phyloP scores from a whole-genome alignment of 2,888 invertebrate genomes.

The Criorhina ranunculi region DNA sequence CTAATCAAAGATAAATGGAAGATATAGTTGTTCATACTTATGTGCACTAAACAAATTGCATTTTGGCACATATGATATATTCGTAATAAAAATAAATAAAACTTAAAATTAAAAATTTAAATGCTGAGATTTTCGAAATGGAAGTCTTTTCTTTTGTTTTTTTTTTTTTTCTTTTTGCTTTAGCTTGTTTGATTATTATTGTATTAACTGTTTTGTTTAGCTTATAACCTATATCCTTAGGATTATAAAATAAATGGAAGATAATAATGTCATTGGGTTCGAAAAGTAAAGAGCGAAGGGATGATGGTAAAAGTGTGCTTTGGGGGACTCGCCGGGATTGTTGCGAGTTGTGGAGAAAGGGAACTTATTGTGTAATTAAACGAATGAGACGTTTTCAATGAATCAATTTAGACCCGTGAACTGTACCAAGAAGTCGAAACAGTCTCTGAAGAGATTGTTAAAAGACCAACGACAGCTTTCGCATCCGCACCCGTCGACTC shows the following conservation, averaged over 20 bases:
- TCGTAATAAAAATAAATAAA: constrained; percentile 73
- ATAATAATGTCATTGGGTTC: constrained; percentile 21
- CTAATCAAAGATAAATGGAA: constrained; percentile 59
- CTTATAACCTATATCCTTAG: constrained; percentile 59
- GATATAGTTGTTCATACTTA: constrained; percentile 59
- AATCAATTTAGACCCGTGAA: too few species aligned
- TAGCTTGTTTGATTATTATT: constrained; percentile 29
- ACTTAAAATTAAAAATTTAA: constrained; percentile 46
- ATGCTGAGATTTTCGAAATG: constrained; percentile 44
- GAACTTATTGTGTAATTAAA: too few species aligned
- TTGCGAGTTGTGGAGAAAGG: too few species aligned
- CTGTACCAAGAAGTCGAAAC: too few species aligned
- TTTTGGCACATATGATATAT: constrained; percentile 72
- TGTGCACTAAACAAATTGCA: constrained; percentile 75
- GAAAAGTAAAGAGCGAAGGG: constrained; percentile 26
- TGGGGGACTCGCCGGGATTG: too few species aligned
- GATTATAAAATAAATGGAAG: constrained; percentile 60
- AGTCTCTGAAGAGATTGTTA: too few species aligned
- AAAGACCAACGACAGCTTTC: too few species aligned
- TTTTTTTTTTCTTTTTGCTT: constrained; percentile 7
- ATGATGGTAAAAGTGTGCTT: background rate
- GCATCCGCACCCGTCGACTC: too few species aligned
- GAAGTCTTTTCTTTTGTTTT: constrained; percentile 15
- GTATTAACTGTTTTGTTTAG: constrained; percentile 1
- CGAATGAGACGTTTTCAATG: too few species aligned